These are phyloP conservation scores for Hestina assimilis DNA, from an alignment of 1,140 invertebrate genomes.

Conservation along the genomic window DNA sequence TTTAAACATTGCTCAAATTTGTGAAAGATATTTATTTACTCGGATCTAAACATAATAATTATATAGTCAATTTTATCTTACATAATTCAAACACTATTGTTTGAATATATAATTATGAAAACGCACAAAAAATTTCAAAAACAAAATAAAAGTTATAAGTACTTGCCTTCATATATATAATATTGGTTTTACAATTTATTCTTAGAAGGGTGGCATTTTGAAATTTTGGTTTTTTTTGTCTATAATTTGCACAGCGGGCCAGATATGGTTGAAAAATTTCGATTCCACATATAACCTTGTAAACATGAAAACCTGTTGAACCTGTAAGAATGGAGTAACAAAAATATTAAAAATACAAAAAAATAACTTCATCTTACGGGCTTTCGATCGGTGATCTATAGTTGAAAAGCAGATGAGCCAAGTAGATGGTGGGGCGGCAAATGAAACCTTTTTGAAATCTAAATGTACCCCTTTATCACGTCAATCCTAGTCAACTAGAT, in stretches of 20 bases:
- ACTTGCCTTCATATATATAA: too few species aligned
- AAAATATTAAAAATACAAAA: conserved; percentile 13
- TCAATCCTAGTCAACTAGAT: conserved; percentile 57
- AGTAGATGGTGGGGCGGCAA: conserved; percentile 41
- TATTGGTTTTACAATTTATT: too few species aligned
- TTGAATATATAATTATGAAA: too few species aligned
- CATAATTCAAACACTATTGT: too few species aligned
- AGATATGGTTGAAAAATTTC: conserved; percentile 2
- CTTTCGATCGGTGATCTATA: conserved; percentile 4
- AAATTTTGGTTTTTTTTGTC: too few species aligned
- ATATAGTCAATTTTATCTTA: too few species aligned
- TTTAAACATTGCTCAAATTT: too few species aligned
- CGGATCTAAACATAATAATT: too few species aligned
- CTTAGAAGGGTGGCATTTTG: too few species aligned
- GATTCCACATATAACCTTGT: conserved; percentile 13
- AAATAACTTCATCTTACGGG: conserved; percentile 10
- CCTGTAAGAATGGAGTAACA: conserved; percentile 2
- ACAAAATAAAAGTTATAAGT: too few species aligned
- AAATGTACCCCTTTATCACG: conserved; percentile 53
- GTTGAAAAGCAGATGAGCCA: conserved; percentile 9
- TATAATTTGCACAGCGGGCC: neutral
- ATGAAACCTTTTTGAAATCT: conserved; percentile 32
- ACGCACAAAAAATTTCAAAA: too few species aligned
- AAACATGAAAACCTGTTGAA: neutral
- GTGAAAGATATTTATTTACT: too few species aligned